These are phyloP conservation scores for Phaedon cochleariae DNA, from an alignment of 2,888 invertebrate species.

Conservation along the genomic window DNA sequence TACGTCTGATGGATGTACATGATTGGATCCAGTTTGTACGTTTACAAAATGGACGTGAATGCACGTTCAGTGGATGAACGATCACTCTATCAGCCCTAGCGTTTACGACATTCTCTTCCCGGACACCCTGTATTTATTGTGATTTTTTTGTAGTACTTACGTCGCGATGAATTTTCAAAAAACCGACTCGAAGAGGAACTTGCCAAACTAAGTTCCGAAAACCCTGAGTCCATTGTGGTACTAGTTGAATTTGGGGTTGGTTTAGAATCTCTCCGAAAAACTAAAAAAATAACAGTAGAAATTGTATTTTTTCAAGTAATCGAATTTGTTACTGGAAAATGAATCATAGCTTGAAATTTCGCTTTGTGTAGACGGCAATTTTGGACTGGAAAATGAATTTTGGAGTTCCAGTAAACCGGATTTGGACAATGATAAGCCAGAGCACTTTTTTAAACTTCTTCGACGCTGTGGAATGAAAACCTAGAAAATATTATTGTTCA, in stretches of 20 bases:
- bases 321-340: neutral
- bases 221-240: conserved; percentile 29
- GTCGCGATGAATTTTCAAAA: conserved; percentile 15
- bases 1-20: too few species aligned
- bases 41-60: too few species aligned
- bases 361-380: neutral
- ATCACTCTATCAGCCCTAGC: too few species aligned
- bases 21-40: too few species aligned
- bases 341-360: conserved; percentile 8
- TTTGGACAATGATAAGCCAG: neutral
- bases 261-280: conserved; percentile 18
- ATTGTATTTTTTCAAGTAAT: neutral
- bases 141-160: conserved; percentile 1
- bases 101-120: too few species aligned
- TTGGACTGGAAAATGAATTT: neutral
- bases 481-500: too few species aligned
- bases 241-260: conserved; percentile 18
- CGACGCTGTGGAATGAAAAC: conserved; percentile 12
- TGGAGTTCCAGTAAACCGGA: neutral
- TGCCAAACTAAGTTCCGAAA: conserved; percentile 23
- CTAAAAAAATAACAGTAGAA: conserved; percentile 15
- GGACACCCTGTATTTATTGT: too few species aligned
- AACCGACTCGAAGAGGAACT: conserved; percentile 13
- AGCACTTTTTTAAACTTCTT: neutral
- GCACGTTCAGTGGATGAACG: too few species aligned